These are phyloP conservation scores for Leucosticte australis DNA, from an alignment of 2,113 vertebrate genomes.

Conservation along the genomic window DNA sequence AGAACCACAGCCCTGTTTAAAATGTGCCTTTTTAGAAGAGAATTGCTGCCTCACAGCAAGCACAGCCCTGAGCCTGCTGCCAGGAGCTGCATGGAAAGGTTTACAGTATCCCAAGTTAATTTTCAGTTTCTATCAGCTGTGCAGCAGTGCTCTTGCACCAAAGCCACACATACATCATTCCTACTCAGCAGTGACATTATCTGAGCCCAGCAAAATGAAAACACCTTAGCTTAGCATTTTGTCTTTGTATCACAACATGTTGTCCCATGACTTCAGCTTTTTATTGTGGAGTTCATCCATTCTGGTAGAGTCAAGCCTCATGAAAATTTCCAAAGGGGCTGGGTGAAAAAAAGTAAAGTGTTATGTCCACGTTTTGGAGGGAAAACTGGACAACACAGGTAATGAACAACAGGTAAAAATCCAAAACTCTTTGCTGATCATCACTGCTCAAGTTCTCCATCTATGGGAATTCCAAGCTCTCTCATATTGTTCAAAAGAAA, in stretches of 20 bases:
- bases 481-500: background rate
- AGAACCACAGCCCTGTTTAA: background rate
- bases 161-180: background rate
- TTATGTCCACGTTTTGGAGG: background rate
- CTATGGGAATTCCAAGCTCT: background rate
- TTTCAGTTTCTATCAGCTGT: background rate
- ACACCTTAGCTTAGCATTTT: constrained; percentile 12
- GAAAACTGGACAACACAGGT: background rate
- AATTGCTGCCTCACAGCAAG: background rate
- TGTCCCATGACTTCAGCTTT: background rate
- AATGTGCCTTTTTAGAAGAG: background rate
- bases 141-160: background rate
- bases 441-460: background rate
- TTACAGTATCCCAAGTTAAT: background rate
- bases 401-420: background rate
- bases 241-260: background rate
- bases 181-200: background rate
- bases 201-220: background rate
- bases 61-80: background rate
- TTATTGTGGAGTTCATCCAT: background rate
- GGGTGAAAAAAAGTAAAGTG: background rate
- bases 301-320: background rate
- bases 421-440: background rate
- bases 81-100: background rate
- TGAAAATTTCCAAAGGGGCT: background rate